A percentile compares a stretch with the other conserved stretches of the same genome.
phyloP scores from a whole-genome alignment of 2,113 vertebrate species.

The Fukomys damarensis region DNA sequence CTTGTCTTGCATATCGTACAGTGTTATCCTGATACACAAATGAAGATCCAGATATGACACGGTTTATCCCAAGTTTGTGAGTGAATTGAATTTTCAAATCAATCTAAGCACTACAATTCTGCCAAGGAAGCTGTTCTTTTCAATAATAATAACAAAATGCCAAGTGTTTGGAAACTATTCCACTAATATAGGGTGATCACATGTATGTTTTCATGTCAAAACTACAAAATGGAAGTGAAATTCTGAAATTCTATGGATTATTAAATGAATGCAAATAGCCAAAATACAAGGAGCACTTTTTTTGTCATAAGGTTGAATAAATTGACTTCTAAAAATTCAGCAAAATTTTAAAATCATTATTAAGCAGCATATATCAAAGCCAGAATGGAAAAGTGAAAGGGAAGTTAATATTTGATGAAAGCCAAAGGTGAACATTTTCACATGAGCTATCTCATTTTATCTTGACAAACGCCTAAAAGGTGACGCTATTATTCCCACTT shows the following conservation, averaged over 20 bases:
- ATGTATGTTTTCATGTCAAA: neutral
- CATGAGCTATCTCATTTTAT: conserved; percentile 47
- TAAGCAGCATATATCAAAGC: neutral
- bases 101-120: neutral
- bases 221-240: neutral
- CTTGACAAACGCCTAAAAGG: neutral
- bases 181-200: neutral
- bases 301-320: neutral
- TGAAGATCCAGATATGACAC: neutral
- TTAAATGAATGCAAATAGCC: neutral
- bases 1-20: neutral
- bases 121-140: neutral
- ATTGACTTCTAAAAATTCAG: neutral
- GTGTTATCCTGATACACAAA: neutral
- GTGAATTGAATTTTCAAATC: neutral
- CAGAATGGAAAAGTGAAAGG: neutral
- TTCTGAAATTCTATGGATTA: neutral
- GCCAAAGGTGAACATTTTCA: neutral
- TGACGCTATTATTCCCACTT: neutral
- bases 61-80: neutral
- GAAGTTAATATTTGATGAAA: conserved; percentile 28
- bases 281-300: neutral
- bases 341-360: conserved; percentile 12
- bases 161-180: neutral
- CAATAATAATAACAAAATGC: neutral